Base-by-base conservation (phyloP, 1,140 invertebrate genomes). In the Trissolcus basalis region DNA sequence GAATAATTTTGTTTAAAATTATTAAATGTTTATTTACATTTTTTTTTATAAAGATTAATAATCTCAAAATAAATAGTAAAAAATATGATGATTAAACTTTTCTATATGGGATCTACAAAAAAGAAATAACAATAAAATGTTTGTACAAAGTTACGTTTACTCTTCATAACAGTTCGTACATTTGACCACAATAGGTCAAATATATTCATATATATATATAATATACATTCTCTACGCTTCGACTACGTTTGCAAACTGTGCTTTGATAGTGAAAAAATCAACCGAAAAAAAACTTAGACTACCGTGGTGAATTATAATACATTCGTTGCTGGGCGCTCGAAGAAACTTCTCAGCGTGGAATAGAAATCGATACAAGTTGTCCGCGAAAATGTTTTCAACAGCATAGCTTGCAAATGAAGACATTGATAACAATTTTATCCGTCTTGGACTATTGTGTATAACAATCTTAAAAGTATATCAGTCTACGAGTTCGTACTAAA, bases 401-500 rank as follows among this genome's bases (percentile, higher is more conserved):
- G 73, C 75, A 79, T 80, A 81, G 79, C 51, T 79, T 82, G 77
- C 78, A 81, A 79, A 81, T 78, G 74, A 65, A 80, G 74, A 78
- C 60, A 75, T 74, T 54, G 36, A 60, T 55, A 75, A 82, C 81
- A 78, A 78, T 44, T 8, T 77, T 45, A 41, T 43, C 43, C 32
- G 50, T 55, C 49, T 74, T 77, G 36, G 69, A 63, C 68, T 79
- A 82, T 80, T 76, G 76, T 80, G 75, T 79, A 82, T 80, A 82
- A 85, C 70, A 80, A 84, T 80, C 85, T 86, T 86, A 86, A 80
- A 80, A 83, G 79, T 86, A 27, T 27, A 85, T 86, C 85, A 86
- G 85, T 86, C 85, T 86, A 86, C 84, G 71, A 85, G 77, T 78
- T 82, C 85, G 86, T 85, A 84, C 85, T 86, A 86, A 82, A 81